Evolutionary conservation across 2,888 invertebrate genomes (phyloP).

Genomic region (Xylota segnis): DNA sequence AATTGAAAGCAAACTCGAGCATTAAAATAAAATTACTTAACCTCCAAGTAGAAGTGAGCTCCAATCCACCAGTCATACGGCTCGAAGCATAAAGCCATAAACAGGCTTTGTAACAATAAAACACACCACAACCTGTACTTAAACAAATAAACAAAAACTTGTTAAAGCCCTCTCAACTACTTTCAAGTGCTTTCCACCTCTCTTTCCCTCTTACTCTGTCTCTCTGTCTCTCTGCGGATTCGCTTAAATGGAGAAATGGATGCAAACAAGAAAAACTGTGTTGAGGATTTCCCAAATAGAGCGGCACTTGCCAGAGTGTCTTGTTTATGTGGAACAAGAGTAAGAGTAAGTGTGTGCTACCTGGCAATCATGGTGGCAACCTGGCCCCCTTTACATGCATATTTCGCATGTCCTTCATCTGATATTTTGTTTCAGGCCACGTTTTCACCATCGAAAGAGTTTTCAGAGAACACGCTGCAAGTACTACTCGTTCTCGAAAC

Average conservation of each 20-base stretch:
- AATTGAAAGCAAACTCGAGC: slow-evolving; percentile 48
- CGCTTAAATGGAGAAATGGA: slow-evolving; percentile 33
- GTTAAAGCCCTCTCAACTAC: slow-evolving; percentile 8
- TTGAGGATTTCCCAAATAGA: slow-evolving; percentile 43
- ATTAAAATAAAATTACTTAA: slow-evolving; percentile 42
- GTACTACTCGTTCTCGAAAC: slow-evolving; percentile 6
- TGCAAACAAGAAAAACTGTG: slow-evolving; percentile 19
- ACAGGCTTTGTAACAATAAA: slow-evolving; percentile 38
- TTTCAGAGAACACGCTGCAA: not conserved
- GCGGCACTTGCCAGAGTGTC: slow-evolving; percentile 12
- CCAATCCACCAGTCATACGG: slow-evolving; percentile 25
- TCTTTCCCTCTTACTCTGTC: no score
- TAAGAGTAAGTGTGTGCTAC: slow-evolving; percentile 26
- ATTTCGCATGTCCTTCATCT: slow-evolving; percentile 44
- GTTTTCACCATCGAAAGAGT: not conserved
- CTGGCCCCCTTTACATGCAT: slow-evolving; percentile 30
- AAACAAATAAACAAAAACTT: not conserved
- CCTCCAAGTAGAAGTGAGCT: slow-evolving; percentile 1
- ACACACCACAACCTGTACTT: slow-evolving; percentile 3
- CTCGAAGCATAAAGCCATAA: slow-evolving; percentile 16
- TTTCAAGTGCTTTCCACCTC: slow-evolving; percentile 40
- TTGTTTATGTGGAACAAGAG: slow-evolving; percentile 46
- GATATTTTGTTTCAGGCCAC: not conserved
- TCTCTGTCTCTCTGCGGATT: no score
- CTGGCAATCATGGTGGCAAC: slow-evolving; percentile 34